Base-by-base conservation (phyloP, 2,888 invertebrate species). In the Harmothoe impar region DNA sequence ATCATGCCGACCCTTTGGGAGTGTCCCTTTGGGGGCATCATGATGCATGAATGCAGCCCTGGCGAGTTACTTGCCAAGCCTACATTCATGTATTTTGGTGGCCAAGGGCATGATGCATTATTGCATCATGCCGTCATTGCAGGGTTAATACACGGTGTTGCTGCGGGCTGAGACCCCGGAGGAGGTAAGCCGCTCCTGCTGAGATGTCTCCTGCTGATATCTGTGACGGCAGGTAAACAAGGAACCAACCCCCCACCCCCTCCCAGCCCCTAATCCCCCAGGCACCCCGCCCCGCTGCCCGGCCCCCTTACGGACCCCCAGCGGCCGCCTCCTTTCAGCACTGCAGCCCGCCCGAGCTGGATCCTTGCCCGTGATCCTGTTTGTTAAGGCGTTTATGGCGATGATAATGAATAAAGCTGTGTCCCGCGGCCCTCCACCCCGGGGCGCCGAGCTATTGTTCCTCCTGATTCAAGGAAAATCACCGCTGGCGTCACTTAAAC, bases 171-270 rank as follows among this genome's bases (percentile, higher is more conserved):
- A 20, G 62, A 3, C 1, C 7, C 0, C n/a, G 29, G 5, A 15
- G 72, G 72, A 15, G 15, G 20, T 29, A 72, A 29, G 29, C 29
- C 31, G 25, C n/a, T 25, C 5, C 7, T 29, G 72, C 5, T 29
- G 31, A n/a, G 72, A 72, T 72, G 29, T 72, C 29, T 29, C 72
- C n/a, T n/a, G 25, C 72, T 72, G 72, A 72, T 72, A 72, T 3
- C 3, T 29, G 5, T 72, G 72, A 29, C 25, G 72, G 72, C 5
- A 62, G 62, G 25, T 20, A 62, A 62, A n/a, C 23, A n/a, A 20
- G 31, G 25, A 72, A 29, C 3, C 72, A 3, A 0, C 0, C 72
- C 72, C 29, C 72, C 72, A 3, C 3, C 17, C 0, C 15, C 15
- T 3, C 25, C 72, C 5, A 29, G 31, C 29, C 20, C 10, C 15